Base-by-base conservation (phyloP, 1,140 invertebrate species). In the Sarcophaga bullata region DNA sequence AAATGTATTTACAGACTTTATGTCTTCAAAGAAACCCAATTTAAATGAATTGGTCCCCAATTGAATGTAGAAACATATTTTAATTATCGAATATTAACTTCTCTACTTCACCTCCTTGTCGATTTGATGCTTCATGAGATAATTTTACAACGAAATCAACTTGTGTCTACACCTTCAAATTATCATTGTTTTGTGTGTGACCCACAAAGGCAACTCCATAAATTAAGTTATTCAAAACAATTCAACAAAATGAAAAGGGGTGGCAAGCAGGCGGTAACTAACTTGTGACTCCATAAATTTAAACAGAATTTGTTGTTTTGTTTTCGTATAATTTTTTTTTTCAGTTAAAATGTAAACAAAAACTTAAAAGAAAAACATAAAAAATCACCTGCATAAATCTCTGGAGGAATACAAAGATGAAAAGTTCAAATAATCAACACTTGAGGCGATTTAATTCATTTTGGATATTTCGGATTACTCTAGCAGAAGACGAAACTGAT, bases 211-310 rank as follows among this genome's bases (percentile, higher is more conserved):
- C 54, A 13, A 58, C n/a, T 13, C 54, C 13, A 58, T 58, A 58
- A 58, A 58, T 58, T 58, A 58, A 58, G 54, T 13, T 58, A 58
- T 58, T 58, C 54, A n/a, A 58, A 58, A 58, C 54, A 58, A 37
- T 37, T 37, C 25, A 58, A 58, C n/a, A n/a, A 58, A n/a, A 1
- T n/a, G 7, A 15, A 58, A n/a, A n/a, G 54, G 15, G n/a, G 54
- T 15, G 54, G 13, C 2, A 58, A 15, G n/a, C 25, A 37, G 25
- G 25, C 25, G 25, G 25, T 37, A 37, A 37, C 25, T 37, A 54
- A 15, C 54, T 58, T 4, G 13, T n/a, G 54, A n/a, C 54, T 13
- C 54, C n/a, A 58, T 58, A 58, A 58, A 58, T 58, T 58, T 58
- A 58, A 58, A 58, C 54, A 58, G 15, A 58, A 58, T n/a, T 58